Evolutionary conservation across 2,888 invertebrate species (phyloP), one percentile per base, ranked within the genome.

Genomic region (Acanthosoma haemorrhoidale): DNA sequence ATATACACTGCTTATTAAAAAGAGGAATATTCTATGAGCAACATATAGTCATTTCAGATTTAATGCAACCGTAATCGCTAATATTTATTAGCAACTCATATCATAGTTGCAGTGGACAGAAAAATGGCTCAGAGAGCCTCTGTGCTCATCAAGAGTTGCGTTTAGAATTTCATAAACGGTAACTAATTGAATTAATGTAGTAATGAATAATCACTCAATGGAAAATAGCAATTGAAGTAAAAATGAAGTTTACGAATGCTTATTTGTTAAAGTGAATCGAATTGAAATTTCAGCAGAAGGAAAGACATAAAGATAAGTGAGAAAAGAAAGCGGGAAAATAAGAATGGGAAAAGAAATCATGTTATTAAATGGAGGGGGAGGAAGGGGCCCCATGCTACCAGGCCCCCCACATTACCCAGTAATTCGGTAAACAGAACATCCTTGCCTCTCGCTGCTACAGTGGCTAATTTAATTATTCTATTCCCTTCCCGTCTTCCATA

Each of bases 231-330:
- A 38, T n/a, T n/a, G n/a, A n/a, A n/a, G n/a, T n/a, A n/a, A n/a
- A n/a, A n/a, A n/a, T n/a, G n/a, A n/a, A n/a, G n/a, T n/a, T n/a
- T n/a, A n/a, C n/a, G n/a, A n/a, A n/a, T n/a, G n/a, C n/a, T n/a
- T n/a, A 51, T 51, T 51, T 51, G 21, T 25, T 51, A 51, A 51
- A 51, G 51, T 51, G 51, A 51, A 51, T 51, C 29, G 51, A 51
- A 51, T 51, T 51, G 51, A 25, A 29, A 2, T 51, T 51, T 29
- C 25, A 6, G 25, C n/a, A 3, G n/a, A n/a, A 25, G 25, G 25
- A n/a, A 51, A 51, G 51, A 25, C 25, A 51, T 25, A 51, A 51
- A 21, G 25, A 51, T 25, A 25, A 25, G 11, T 25, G 13, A 11
- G 25, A 25, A 51, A 25, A 25, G 25, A 25, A 51, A 51, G 3